phyloP scores from a whole-genome alignment of 2,797 vertebrate genomes.

The Hypotaenidia philippensis region DNA sequence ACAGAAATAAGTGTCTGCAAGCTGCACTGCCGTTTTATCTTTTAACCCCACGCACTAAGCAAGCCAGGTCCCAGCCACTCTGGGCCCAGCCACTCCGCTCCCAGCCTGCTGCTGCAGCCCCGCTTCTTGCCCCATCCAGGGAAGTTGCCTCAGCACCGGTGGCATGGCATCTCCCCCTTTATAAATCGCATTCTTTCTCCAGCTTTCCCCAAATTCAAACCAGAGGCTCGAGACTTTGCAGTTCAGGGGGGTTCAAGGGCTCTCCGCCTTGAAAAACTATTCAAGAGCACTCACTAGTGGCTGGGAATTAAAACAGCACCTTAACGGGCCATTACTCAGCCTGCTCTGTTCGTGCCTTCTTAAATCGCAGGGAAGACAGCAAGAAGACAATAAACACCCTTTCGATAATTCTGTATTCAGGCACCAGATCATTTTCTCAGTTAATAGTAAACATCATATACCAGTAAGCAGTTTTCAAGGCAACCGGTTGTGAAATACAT shows the following conservation, averaged over 20 bases:
- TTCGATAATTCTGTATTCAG: slow-evolving; percentile 63
- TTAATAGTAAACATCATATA: slow-evolving; percentile 69
- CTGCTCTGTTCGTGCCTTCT: not conserved
- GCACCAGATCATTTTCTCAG: slow-evolving; percentile 55
- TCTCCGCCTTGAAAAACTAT: slow-evolving; percentile 81
- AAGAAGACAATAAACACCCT: slow-evolving; percentile 33
- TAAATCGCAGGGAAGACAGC: not conserved
- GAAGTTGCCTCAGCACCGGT: slow-evolving; percentile 8
- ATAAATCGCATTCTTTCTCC: slow-evolving; percentile 77
- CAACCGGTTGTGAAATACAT: slow-evolving; percentile 74
- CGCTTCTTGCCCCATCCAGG: accelerated
- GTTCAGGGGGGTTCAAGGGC: slow-evolving; percentile 47
- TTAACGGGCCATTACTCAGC: not conserved
- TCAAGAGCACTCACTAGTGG: slow-evolving; percentile 95
- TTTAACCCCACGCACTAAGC: not conserved
- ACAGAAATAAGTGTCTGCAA: not conserved
- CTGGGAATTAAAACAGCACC: slow-evolving; percentile 81
- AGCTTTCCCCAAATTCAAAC: slow-evolving; percentile 74
- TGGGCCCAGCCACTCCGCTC: not conserved
- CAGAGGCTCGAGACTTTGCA: slow-evolving; percentile 58
- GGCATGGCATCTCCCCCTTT: slow-evolving; percentile 51
- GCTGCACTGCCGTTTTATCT: not conserved
- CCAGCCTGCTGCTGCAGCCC: not conserved
- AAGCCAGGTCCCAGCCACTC: not conserved
- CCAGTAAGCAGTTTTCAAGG: slow-evolving; percentile 73